Evolutionary conservation across 2,888 invertebrate genomes (phyloP).

Genomic region (Brachycybe producta): DNA sequence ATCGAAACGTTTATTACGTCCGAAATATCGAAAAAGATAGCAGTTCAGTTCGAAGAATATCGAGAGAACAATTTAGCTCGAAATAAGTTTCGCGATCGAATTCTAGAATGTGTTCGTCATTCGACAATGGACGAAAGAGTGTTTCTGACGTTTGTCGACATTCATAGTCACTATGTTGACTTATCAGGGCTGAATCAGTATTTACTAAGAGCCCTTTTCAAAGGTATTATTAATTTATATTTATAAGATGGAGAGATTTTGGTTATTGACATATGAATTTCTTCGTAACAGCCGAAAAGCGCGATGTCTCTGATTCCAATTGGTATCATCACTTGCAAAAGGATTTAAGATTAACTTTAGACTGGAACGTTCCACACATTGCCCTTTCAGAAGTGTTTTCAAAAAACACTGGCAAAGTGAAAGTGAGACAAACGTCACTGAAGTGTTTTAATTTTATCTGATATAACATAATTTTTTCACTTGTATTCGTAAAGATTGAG

Average conservation of each 20-base stretch:
- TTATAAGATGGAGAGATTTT: background rate
- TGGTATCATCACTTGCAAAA: constrained; percentile 24
- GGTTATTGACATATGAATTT: background rate
- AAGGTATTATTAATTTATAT: constrained; percentile 27
- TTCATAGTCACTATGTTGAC: constrained; percentile 29
- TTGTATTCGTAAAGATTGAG: constrained; percentile 22
- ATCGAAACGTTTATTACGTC: constrained; percentile 32
- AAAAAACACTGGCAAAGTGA: constrained; percentile 24
- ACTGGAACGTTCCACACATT: constrained; percentile 34
- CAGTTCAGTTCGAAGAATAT: constrained; percentile 29
- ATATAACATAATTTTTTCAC: background rate
- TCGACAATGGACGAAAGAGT: constrained; percentile 30
- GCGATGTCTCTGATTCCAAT: constrained; percentile 4
- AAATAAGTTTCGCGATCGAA: constrained; percentile 32
- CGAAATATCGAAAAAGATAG: constrained; percentile 32
- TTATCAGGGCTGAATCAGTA: constrained; percentile 33
- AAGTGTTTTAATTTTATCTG: background rate
- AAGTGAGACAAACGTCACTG: constrained; percentile 21
- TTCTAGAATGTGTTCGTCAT: constrained; percentile 31
- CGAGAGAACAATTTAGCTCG: constrained; percentile 31
- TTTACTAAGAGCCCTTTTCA: constrained; percentile 32
- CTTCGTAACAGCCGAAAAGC: constrained; percentile 10
- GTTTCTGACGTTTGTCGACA: constrained; percentile 32
- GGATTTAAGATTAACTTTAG: constrained; percentile 30
- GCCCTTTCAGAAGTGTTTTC: constrained; percentile 29